Evolutionary conservation across 2,888 invertebrate genomes (phyloP).

Genomic region (Hypolimnas misippus): DNA sequence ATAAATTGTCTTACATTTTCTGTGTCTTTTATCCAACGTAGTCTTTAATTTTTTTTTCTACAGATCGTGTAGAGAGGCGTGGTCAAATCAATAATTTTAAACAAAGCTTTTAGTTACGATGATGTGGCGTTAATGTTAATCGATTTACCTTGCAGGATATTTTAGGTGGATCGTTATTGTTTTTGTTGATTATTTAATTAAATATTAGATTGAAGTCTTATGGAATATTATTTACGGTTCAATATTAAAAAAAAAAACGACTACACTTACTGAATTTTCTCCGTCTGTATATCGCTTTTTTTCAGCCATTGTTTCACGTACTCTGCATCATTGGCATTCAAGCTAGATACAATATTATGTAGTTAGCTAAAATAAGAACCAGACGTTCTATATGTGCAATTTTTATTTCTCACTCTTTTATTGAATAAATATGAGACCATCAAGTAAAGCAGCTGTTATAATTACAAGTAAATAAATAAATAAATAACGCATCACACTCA

Average conservation of each 20-base stretch:
- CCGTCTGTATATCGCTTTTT: no score
- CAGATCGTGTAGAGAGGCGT: constrained; percentile 53
- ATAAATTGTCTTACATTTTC: no score
- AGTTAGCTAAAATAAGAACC: no score
- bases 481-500: no score
- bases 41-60: constrained; percentile 20
- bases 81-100: constrained; percentile 65
- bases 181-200: constrained; percentile 67
- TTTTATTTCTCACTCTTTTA: no score
- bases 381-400: no score
- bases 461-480: no score
- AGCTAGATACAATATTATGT: no score
- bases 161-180: constrained; percentile 49
- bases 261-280: neutral
- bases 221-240: neutral
- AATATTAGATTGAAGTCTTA: constrained; percentile 2
- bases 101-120: constrained; percentile 76
- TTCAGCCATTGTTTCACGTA: no score
- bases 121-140: constrained; percentile 57
- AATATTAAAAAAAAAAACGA: neutral
- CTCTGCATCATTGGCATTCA: no score
- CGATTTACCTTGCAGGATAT: constrained; percentile 43
- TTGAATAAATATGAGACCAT: no score
- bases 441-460: no score
- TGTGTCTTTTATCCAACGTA: neutral